These are phyloP conservation scores for Gallinago nigripennis DNA, from an alignment of 2,797 vertebrate species.

Conservation along the genomic window DNA sequence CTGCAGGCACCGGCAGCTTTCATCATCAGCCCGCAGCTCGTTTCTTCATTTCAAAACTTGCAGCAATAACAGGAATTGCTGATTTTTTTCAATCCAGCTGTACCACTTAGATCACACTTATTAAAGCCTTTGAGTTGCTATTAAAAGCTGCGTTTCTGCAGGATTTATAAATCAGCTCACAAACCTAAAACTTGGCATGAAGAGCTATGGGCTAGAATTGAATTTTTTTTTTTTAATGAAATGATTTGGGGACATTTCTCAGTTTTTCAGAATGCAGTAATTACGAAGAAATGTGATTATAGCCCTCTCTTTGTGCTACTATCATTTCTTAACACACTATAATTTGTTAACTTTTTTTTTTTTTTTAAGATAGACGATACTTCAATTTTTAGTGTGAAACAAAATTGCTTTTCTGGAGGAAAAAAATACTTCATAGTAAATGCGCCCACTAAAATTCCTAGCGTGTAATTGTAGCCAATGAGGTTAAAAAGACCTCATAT, in stretches of 20 bases:
- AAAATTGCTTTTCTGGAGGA: slow-evolving; percentile 22
- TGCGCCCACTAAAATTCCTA: slow-evolving; percentile 11
- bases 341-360: slow-evolving; percentile 41
- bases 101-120: neutral
- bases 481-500: neutral
- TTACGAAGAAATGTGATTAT: slow-evolving; percentile 48
- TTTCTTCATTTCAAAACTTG: neutral
- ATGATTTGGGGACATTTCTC: slow-evolving; percentile 45
- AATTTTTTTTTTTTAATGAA: slow-evolving; percentile 40
- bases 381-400: slow-evolving; percentile 17
- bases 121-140: slow-evolving; percentile 35
- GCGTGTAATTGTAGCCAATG: neutral
- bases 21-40: fast-evolving
- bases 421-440: slow-evolving; percentile 37
- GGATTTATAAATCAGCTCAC: slow-evolving; percentile 39
- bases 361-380: slow-evolving; percentile 4
- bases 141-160: slow-evolving; percentile 26
- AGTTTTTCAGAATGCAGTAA: slow-evolving; percentile 34
- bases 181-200: slow-evolving; percentile 34
- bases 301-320: slow-evolving; percentile 32
- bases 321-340: slow-evolving; percentile 24
- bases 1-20: neutral
- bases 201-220: neutral
- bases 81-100: slow-evolving; percentile 25
- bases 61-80: neutral